Conservation (phyloP, 2,797 vertebrate species). For the Botia almorhae region DNA sequence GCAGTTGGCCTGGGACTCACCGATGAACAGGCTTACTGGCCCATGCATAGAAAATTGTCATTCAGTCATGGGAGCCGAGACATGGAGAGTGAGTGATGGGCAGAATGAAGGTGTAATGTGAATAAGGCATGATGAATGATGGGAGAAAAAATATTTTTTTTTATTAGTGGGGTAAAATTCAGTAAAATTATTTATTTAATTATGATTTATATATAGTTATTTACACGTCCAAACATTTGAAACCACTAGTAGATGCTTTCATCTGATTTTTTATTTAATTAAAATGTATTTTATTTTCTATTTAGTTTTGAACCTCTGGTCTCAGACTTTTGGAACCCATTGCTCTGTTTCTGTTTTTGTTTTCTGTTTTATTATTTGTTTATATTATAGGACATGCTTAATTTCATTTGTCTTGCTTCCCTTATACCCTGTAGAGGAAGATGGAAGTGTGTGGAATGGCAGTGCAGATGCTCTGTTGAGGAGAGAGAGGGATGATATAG, state of each 20-base stretch:
- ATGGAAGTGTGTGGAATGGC: constrained; percentile 82
- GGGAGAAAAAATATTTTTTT: background rate
- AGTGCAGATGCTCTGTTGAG: constrained; percentile 78
- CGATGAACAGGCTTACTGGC: constrained; percentile 82
- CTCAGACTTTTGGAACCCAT: too few species aligned
- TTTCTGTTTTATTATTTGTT: background rate
- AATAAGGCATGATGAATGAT: too few species aligned
- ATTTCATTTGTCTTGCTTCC: background rate
- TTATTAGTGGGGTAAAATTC: background rate
- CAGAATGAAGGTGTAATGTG: constrained; percentile 49
- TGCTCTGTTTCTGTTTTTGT: constrained; percentile 8
- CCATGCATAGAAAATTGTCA: constrained; percentile 86
- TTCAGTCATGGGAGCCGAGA: constrained; percentile 85
- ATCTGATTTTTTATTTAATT: too few species aligned
- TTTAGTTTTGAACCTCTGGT: too few species aligned
- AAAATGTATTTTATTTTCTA: too few species aligned
- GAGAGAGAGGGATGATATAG: constrained; percentile 82
- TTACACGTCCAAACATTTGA: too few species aligned
- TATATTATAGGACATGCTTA: constrained; percentile 11
- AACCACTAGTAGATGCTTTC: too few species aligned
- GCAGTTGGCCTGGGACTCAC: constrained; percentile 70
- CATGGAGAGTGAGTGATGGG: constrained; percentile 82
- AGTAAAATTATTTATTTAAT: background rate
- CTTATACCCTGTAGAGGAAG: constrained; percentile 74
- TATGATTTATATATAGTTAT: too few species aligned